Conservation (phyloP, 1,140 invertebrate genomes). For the Caenorhabditis briggsae region DNA sequence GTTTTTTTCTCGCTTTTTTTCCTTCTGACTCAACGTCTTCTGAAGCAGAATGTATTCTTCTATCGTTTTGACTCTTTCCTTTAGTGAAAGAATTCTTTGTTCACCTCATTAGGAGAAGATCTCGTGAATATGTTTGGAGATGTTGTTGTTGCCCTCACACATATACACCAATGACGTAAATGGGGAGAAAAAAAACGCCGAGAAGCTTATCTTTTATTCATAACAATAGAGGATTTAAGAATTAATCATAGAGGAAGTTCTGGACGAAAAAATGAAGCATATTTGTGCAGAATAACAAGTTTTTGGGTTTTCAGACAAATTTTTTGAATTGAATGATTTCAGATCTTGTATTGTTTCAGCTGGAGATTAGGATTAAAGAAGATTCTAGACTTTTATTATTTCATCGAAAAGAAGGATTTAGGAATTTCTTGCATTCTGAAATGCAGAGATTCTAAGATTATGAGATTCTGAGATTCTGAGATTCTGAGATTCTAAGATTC, state of each 20-base stretch:
- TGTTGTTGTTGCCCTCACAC: background rate
- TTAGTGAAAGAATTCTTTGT: background rate
- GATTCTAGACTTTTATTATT: too few species aligned
- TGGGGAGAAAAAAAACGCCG: background rate
- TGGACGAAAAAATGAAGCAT: background rate
- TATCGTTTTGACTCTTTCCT: background rate
- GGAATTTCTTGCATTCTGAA: too few species aligned
- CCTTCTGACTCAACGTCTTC: background rate
- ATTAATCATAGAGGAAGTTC: constrained; percentile 36
- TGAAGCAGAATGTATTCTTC: constrained; percentile 23
- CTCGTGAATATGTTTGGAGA: constrained; percentile 20
- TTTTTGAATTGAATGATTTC: too few species aligned
- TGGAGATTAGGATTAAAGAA: too few species aligned
- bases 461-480: too few species aligned
- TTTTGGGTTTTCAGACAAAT: too few species aligned
- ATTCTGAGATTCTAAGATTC: too few species aligned
- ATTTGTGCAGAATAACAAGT: too few species aligned
- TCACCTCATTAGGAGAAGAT: constrained; percentile 27
- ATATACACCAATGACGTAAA: constrained; percentile 32
- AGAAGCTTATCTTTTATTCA: constrained; percentile 34
- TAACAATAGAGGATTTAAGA: background rate
- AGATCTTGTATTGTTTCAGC: too few species aligned
- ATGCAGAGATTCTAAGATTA: too few species aligned
- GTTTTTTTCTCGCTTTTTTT: background rate
- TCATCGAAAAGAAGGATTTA: too few species aligned